Base-by-base conservation (phyloP, 1,140 invertebrate species). In the Stegodyphus mimosarum region DNA sequence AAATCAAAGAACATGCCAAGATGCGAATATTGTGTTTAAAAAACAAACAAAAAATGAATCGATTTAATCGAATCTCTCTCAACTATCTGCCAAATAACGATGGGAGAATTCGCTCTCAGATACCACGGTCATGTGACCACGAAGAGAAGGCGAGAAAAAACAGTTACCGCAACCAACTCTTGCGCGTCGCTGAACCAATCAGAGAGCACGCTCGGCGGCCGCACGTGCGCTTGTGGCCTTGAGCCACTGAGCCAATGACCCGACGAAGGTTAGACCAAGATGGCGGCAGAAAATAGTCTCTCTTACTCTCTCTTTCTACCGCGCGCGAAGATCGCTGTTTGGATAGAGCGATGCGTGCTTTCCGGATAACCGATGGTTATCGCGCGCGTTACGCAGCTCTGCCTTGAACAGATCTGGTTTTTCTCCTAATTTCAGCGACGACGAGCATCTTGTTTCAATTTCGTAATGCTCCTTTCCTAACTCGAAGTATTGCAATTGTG, bases 231-330 rank as follows among this genome's bases (percentile, higher is more conserved):
- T 75, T 60, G 18, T 83, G 73, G 81, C 81, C 81, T 83, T 83
- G 81, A 83, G 81, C 81, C 70, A 83, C 70, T 83, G 81, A 75
- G 81, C 81, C 81, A 83, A 69, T 83, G 81, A 83, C 81, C 81
- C 33, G 72, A 70, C 81, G 81, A 83, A 83, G 81, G 81, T 83
- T 83, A 83, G 55, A 67, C 53, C 13, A 83, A 83, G 80, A 83
- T 83, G 80, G 80, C 80, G 80, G 80, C 55, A 9, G 64, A 15
- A 10, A 60, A 60, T 7, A n/a, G 7, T 66, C 51, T n/a, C 48
- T 15, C 53, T 69, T 17, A 17, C 64, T n/a, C 64, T 67, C 64
- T 67, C 64, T 67, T 17, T 67, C 17, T 15, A 17, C 33, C 33
- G 33, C 33, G 33, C 33, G 33, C 33, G 33, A 33, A 33, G 33